Percentiles rank a stretch among this genome's conserved stretches.
These are phyloP conservation scores for Mus minutoides DNA, from an alignment of 2,797 vertebrate genomes.

Conservation along the genomic window DNA sequence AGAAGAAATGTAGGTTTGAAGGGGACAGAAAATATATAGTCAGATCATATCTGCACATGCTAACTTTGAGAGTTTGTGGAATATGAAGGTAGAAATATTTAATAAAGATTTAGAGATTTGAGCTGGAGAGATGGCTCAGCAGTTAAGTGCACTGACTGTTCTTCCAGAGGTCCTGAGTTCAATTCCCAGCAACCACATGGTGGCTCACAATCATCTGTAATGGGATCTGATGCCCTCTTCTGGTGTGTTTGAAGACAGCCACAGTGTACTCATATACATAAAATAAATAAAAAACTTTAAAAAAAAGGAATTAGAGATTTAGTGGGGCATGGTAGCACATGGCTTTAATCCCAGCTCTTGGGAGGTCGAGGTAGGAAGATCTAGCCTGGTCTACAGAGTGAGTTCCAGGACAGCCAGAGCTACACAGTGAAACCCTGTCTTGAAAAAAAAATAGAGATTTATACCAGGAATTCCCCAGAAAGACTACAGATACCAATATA, in stretches of 20 bases:
- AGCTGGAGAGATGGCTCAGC: not conserved
- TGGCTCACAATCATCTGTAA: not conserved
- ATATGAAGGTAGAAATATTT: not conserved
- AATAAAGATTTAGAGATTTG: not conserved
- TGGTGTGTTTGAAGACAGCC: not conserved
- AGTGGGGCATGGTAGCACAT: not conserved
- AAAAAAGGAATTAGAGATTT: not conserved
- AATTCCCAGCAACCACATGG: not conserved
- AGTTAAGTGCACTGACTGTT: not conserved
- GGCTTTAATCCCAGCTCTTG: not conserved
- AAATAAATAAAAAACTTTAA: not conserved
- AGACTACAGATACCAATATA: not conserved
- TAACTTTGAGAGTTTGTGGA: not conserved
- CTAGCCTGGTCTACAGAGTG: not conserved
- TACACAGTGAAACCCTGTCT: not conserved
- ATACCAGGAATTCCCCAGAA: slow-evolving; percentile 21
- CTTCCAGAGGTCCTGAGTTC: not conserved
- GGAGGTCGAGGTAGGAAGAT: not conserved
- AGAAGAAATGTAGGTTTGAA: not conserved
- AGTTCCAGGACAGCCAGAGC: not conserved
- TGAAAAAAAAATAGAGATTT: not conserved
- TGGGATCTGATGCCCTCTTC: not conserved
- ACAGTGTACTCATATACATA: not conserved
- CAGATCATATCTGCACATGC: not conserved
- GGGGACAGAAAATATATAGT: not conserved